Conservation (phyloP, 2,888 invertebrate species). For the Drosophila anceps region DNA sequence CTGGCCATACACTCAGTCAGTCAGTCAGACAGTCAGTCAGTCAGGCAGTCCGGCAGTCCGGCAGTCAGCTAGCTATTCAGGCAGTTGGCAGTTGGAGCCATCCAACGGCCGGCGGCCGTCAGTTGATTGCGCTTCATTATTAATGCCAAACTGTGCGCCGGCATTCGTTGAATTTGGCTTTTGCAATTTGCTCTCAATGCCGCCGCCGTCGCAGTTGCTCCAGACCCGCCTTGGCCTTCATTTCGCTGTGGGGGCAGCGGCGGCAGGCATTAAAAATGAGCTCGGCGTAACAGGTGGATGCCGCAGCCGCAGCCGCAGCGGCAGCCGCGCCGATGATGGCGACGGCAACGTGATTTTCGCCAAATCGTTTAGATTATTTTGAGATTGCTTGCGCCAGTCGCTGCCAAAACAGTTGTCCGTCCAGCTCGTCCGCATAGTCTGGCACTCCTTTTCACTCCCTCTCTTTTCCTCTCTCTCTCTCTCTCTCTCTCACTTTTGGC, state of each 20-base stretch:
- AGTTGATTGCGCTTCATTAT: slow-evolving; percentile 83
- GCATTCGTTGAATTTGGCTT: slow-evolving; percentile 83
- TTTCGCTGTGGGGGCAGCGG: slow-evolving; percentile 15
- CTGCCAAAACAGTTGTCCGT: slow-evolving; percentile 41
- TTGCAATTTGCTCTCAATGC: slow-evolving; percentile 83
- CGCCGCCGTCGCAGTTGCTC: slow-evolving; percentile 46
- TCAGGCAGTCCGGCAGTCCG: neutral
- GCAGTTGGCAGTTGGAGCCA: slow-evolving; percentile 49
- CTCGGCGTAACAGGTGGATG: slow-evolving; percentile 83
- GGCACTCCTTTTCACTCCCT: slow-evolving; percentile 59
- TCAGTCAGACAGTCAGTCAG: neutral
- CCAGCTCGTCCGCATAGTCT: slow-evolving; percentile 49
- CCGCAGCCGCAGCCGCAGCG: slow-evolving; percentile 41
- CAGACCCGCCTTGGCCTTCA: slow-evolving; percentile 46
- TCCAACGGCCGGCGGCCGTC: slow-evolving; percentile 63
- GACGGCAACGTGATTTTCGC: slow-evolving; percentile 78
- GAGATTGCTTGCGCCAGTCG: slow-evolving; percentile 80
- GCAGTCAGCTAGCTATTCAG: slow-evolving; percentile 5
- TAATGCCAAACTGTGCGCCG: slow-evolving; percentile 83
- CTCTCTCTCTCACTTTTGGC: neutral
- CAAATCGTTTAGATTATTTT: slow-evolving; percentile 82
- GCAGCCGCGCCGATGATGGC: slow-evolving; percentile 38
- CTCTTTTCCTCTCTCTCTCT: slow-evolving; percentile 18
- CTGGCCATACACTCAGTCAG: slow-evolving; percentile 28
- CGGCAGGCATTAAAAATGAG: slow-evolving; percentile 78